Base-by-base conservation (phyloP, 2,113 vertebrate genomes). In the Salminus brasiliensis region DNA sequence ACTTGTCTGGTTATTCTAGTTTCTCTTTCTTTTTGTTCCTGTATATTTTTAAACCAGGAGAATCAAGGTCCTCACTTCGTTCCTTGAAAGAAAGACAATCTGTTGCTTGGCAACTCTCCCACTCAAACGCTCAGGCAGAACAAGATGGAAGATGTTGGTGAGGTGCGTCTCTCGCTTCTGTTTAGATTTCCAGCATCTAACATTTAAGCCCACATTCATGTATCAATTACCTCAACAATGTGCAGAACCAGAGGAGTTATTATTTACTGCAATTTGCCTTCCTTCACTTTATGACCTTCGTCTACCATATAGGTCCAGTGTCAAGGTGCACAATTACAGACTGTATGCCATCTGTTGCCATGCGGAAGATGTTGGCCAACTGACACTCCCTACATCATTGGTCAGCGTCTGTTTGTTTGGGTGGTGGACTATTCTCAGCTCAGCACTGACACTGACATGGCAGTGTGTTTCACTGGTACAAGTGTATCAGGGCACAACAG, bases 101-200 rank as follows among this genome's bases (percentile, higher is more conserved):
- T 90, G 93, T 94, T 83, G 92, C 93, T 89, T 93, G 93, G 93
- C 93, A 94, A 94, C 92, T 83, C 87, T 86, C 89, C 91, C 85
- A 92, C 90, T 90, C 88, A 84, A 87, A 86, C 82, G 83, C 84
- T 32, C n/a, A 81, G 88, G 83, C 2, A 73, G 85, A 80, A 85
- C 84, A 86, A 72, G 74, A 85, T 85, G 85, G 59, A 72, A 43
- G 67, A 79, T 18, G 21, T 73, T 30, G 15, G 34, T 68, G 52
- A 62, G 55, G 59, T 57, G 3, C 5, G 1, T 70, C 41, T 53
- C 45, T 9, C 53, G 23, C 72, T 32, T 16, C 23, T 60, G 32
- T 30, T 59, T 47, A 12, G 2, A 30, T 27, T 49, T 49, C 21
- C 32, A 34, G 10, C 60, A 23, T 76, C 9, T 57, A n/a, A n/a